These are phyloP conservation scores for Siniperca undulata DNA, from an alignment of 2,797 vertebrate genomes.

Conservation along the genomic window DNA sequence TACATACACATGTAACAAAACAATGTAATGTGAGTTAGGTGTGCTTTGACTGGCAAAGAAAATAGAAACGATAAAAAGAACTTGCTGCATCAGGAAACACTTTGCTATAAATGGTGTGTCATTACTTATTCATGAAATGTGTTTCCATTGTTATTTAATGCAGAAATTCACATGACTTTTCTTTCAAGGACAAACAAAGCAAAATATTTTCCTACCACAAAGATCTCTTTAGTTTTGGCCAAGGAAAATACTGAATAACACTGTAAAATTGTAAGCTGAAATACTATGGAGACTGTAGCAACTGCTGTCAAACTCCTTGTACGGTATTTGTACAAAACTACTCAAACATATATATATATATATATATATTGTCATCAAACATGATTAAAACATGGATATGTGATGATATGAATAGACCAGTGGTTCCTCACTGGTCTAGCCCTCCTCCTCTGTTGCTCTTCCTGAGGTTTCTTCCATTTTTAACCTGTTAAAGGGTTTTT, in stretches of 20 bases:
- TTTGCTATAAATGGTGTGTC: constrained; percentile 55
- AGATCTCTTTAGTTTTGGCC: constrained; percentile 46
- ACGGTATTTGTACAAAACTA: neutral
- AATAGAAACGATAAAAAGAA: constrained; percentile 26
- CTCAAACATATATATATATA: neutral
- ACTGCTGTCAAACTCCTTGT: constrained; percentile 24
- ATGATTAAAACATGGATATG: neutral
- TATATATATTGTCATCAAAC: neutral
- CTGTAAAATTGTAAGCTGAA: neutral
- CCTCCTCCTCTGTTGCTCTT: no score
- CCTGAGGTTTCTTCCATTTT: no score
- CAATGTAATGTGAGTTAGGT: constrained; percentile 54
- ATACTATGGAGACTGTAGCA: constrained; percentile 7
- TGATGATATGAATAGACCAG: neutral
- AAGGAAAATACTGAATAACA: constrained; percentile 28
- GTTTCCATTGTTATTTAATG: constrained; percentile 62
- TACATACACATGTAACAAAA: constrained; percentile 60
- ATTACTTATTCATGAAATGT: constrained; percentile 63
- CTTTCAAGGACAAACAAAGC: constrained; percentile 54
- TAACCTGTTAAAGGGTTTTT: no score
- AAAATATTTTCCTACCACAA: constrained; percentile 49
- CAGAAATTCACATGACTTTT: constrained; percentile 44
- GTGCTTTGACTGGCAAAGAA: constrained; percentile 59
- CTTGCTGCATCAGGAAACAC: constrained; percentile 62
- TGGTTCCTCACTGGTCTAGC: neutral